These are phyloP conservation scores for Euwallacea fornicatus DNA, from an alignment of 1,140 invertebrate species.

Conservation along the genomic window DNA sequence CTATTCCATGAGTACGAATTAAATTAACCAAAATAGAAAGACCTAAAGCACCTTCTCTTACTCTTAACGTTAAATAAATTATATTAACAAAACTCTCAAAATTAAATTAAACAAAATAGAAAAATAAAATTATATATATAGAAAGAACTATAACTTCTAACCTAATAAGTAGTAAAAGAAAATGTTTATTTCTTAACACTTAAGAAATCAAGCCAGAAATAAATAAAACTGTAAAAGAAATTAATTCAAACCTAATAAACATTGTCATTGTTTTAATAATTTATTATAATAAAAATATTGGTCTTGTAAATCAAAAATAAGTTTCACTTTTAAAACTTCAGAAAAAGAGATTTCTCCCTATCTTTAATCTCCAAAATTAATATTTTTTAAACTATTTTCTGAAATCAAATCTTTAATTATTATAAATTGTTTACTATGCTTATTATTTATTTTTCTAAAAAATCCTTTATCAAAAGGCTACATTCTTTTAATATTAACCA, in stretches of 20 bases:
- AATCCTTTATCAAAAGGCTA: too few species aligned
- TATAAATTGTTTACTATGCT: too few species aligned
- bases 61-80: conserved; percentile 62
- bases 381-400: too few species aligned
- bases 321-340: too few species aligned
- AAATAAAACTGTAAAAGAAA: conserved; percentile 54
- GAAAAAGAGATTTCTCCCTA: too few species aligned
- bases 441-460: too few species aligned
- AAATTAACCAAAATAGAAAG: conserved; percentile 60
- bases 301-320: too few species aligned
- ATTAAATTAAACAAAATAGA: conserved; percentile 56
- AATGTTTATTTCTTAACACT: conserved; percentile 58
- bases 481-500: too few species aligned
- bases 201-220: conserved; percentile 53
- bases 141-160: conserved; percentile 61
- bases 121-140: conserved; percentile 56
- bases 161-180: conserved; percentile 57
- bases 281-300: too few species aligned
- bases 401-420: too few species aligned
- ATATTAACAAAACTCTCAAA: conserved; percentile 59
- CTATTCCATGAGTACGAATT: conserved; percentile 60
- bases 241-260: conserved; percentile 38
- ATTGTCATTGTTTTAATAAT: conserved; percentile 56
- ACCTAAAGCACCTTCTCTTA: conserved; percentile 62
- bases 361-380: too few species aligned